These are phyloP conservation scores for Lucilia sericata DNA, from an alignment of 1,140 invertebrate species.

Conservation along the genomic window DNA sequence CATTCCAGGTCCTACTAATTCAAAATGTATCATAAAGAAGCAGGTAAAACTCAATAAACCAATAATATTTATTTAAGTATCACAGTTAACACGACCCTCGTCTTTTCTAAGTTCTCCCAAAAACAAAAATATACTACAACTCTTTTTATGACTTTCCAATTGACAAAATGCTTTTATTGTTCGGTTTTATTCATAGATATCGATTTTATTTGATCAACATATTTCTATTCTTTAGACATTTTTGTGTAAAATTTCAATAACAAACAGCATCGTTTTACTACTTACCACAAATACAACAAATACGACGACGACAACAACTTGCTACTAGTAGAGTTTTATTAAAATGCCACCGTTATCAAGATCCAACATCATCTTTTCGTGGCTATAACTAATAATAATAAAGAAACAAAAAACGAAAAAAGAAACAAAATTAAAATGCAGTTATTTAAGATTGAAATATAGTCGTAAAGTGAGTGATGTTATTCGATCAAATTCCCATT, in stretches of 20 bases:
- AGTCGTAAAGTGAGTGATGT: not conserved
- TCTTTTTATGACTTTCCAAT: not conserved
- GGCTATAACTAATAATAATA: not conserved
- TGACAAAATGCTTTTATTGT: conserved; percentile 3
- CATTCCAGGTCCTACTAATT: no score
- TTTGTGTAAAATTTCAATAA: not conserved
- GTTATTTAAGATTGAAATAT: not conserved
- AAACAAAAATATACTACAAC: not conserved
- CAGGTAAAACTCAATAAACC: no score
- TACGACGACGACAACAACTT: not conserved
- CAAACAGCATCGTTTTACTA: conserved; percentile 3
- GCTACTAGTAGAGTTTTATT: not conserved
- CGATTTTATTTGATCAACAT: conserved; percentile 12
- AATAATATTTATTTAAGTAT: not conserved
- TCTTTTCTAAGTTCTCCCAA: not conserved
- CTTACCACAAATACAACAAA: not conserved
- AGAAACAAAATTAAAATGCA: not conserved
- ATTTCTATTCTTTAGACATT: not conserved
- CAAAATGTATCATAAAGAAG: no score
- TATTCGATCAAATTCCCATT: conserved; percentile 24
- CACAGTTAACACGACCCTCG: not conserved
- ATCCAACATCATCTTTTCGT: not conserved
- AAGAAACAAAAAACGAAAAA: not conserved
- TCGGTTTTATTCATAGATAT: not conserved
- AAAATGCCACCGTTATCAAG: not conserved